phyloP scores from a whole-genome alignment of 2,888 invertebrate species.

The Drosophila nigritarsus region DNA sequence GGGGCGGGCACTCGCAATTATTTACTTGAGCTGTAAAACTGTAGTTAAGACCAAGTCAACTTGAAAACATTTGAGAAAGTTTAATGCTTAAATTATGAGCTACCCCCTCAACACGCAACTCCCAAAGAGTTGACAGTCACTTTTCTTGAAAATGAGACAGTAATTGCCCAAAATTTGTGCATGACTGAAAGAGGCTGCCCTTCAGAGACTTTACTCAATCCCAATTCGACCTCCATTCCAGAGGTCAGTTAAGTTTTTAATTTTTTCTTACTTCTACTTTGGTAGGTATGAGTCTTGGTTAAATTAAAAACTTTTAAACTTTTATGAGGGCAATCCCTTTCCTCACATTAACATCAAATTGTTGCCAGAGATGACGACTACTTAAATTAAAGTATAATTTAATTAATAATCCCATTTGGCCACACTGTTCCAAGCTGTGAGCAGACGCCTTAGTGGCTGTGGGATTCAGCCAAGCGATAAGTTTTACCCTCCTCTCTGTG shows the following conservation, averaged over 20 bases:
- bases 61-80: constrained; percentile 80
- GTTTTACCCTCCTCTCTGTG: constrained; percentile 2
- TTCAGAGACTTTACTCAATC: constrained; percentile 10
- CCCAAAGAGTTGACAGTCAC: constrained; percentile 73
- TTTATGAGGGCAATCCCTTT: constrained; percentile 9
- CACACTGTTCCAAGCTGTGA: constrained; percentile 58
- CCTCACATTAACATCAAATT: constrained; percentile 65
- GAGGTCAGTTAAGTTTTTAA: constrained; percentile 48
- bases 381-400: constrained; percentile 83
- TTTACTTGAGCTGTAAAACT: constrained; percentile 81
- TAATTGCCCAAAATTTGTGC: constrained; percentile 72
- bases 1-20: constrained; percentile 64
- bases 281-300: constrained; percentile 56
- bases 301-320: constrained; percentile 68
- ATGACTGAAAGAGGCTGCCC: constrained; percentile 52
- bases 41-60: constrained; percentile 82
- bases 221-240: constrained; percentile 28
- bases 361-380: constrained; percentile 67
- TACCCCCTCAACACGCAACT: constrained; percentile 1
- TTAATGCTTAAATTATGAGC: constrained; percentile 81
- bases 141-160: constrained; percentile 76
- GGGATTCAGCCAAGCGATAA: constrained; percentile 57
- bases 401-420: constrained; percentile 84
- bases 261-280: constrained; percentile 1
- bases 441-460: constrained; percentile 45